Base-by-base conservation (phyloP, 2,888 invertebrate genomes). In the Cyrtodaria siliqua region DNA sequence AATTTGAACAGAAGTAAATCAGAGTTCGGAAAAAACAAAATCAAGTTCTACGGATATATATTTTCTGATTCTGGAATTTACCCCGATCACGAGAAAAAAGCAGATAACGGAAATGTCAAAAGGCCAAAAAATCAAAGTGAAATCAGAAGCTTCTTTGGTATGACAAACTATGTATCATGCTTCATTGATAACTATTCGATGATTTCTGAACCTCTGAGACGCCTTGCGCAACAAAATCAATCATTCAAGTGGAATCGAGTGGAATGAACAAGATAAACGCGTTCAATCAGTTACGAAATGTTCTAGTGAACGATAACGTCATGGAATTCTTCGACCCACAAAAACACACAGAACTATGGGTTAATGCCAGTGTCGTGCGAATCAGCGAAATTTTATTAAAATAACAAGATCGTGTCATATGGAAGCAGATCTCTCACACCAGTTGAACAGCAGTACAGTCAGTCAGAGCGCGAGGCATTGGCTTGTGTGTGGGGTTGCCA, bases 391-490 rank as follows among this genome's bases (percentile, higher is more conserved):
- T 38, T 38, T 38, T 38, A 14, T 8, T 14, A 38, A 38, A 14
- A 38, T 12, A 38, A 38, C 40, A 38, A 38, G 14, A 38, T 56
- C 2, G 18, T 56, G 2, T 3, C 63, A 20, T 82, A 84, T 55
- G 83, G 67, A 2, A 82, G 83, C 40, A 27, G 76, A 9, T 40
- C 77, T 2, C 66, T 85, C 0, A 68, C 79, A 12, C 61, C 66
- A 20, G 66, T 63, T 3, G 87, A 85, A 26, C 12, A 53, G 6
- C 62, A 84, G 1, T 87, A 86, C 68, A 79, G 81, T 4, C 85
- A 86, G 57, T n/a, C n/a, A n/a, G n/a, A n/a, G 85, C 81, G 40
- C 8, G 40, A 38, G 16, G 40, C 40, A 12, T 38, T 38, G 8
- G 40, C 40, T 38, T 38, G 40, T 38, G 40, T 38, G 40, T 38